Evolutionary conservation across 2,113 vertebrate species (phyloP).

Genomic region (Castor canadensis): DNA sequence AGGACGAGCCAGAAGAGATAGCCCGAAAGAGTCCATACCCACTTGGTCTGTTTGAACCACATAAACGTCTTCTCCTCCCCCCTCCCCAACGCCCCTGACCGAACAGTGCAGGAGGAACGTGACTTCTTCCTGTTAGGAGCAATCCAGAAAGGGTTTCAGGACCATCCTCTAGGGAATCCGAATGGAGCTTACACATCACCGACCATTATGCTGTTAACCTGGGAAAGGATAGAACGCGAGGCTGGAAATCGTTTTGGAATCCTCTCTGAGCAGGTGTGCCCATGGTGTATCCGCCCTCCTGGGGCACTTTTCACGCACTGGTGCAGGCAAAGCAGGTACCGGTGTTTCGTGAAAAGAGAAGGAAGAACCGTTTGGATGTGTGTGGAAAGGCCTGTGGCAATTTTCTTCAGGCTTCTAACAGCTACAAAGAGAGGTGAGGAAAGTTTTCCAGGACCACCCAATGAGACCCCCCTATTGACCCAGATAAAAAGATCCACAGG

Average conservation of each 20-base stretch:
- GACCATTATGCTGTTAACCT: background rate
- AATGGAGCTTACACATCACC: background rate
- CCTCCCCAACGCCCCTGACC: no score
- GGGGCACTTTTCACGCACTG: background rate
- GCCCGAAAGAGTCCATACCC: background rate
- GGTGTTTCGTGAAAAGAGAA: background rate
- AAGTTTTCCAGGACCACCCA: background rate
- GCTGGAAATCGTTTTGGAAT: background rate
- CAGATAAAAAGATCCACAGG: background rate
- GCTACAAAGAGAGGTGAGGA: background rate
- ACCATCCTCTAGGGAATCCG: background rate
- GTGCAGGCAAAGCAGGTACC: background rate
- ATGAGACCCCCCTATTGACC: background rate
- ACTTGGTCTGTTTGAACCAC: background rate
- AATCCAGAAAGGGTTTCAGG: background rate
- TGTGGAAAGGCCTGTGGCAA: background rate
- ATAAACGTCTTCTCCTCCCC: no score
- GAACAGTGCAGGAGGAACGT: background rate
- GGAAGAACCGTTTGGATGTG: background rate
- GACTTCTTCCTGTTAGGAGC: background rate
- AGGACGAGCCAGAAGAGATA: background rate
- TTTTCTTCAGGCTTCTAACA: background rate
- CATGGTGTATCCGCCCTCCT: background rate
- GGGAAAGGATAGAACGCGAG: background rate
- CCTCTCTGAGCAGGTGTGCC: background rate